Conservation (phyloP, 1,140 invertebrate species). For the Drusus annulatus region DNA sequence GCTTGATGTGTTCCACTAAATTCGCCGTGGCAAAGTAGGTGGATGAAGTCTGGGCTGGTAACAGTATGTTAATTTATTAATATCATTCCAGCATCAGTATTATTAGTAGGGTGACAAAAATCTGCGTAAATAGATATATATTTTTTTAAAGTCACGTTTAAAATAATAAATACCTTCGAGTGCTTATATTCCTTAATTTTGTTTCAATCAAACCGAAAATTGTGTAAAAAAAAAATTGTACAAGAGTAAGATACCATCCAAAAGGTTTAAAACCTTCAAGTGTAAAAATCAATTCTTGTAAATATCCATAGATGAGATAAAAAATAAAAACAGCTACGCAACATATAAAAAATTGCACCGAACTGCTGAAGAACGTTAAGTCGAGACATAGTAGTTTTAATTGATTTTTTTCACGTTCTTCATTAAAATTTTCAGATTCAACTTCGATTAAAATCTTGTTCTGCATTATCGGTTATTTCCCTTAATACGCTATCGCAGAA, state of each 20-base stretch:
- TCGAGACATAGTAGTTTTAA: slow-evolving; percentile 83
- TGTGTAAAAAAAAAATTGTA: slow-evolving; percentile 92
- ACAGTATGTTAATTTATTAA: no score
- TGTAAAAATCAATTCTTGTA: slow-evolving; percentile 94
- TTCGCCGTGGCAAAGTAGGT: no score
- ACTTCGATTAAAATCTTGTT: slow-evolving; percentile 22
- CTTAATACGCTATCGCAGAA: no score
- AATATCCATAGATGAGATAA: slow-evolving; percentile 92
- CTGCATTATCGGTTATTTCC: background rate
- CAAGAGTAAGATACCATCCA: slow-evolving; percentile 93
- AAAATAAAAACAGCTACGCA: slow-evolving; percentile 88
- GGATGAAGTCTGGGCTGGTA: no score
- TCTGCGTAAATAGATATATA: no score
- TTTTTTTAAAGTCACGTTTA: background rate
- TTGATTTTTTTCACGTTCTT: slow-evolving; percentile 52
- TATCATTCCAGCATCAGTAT: no score
- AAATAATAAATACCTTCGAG: slow-evolving; percentile 76
- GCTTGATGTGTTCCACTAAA: no score
- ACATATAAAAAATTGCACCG: slow-evolving; percentile 84
- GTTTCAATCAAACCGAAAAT: slow-evolving; percentile 86
- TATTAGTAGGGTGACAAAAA: no score
- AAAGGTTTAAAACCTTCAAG: slow-evolving; percentile 90
- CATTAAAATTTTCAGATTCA: background rate
- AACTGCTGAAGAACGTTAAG: slow-evolving; percentile 76
- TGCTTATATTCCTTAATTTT: slow-evolving; percentile 75